phyloP scores from a whole-genome alignment of 2,113 vertebrate genomes.

The Numida meleagris region DNA sequence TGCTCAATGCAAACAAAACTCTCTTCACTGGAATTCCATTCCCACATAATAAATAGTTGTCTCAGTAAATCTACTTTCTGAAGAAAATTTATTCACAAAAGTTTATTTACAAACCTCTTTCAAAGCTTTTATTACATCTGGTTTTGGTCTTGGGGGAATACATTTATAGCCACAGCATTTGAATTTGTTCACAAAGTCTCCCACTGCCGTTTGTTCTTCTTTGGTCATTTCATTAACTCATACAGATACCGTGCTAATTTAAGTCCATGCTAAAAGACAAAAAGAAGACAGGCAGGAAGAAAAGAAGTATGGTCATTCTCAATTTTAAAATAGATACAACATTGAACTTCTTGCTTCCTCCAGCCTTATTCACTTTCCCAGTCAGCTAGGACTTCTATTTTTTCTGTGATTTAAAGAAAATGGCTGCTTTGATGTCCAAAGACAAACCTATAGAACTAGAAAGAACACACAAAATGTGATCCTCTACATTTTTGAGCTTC shows the following conservation, averaged over 20 bases:
- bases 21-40: background rate
- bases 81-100: too few relatives aligned
- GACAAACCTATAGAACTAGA: background rate
- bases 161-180: conserved; percentile 90
- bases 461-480: background rate
- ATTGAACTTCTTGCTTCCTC: background rate
- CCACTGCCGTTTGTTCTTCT: conserved; percentile 83
- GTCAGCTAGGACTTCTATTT: background rate
- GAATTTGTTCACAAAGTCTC: conserved; percentile 86
- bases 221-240: conserved; percentile 87
- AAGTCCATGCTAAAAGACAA: conserved; percentile 87
- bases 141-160: conserved; percentile 84
- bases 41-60: background rate
- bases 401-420: background rate
- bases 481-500: background rate
- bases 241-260: conserved; percentile 92
- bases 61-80: background rate
- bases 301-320: too few relatives aligned
- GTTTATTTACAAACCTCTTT: conserved; percentile 84
- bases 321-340: background rate
- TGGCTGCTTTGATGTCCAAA: background rate
- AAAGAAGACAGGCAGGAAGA: background rate
- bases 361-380: background rate
- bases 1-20: background rate
- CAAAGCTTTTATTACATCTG: conserved; percentile 88